Evolutionary conservation across 2,113 vertebrate genomes (phyloP).

Genomic region (Echinops telfairi): DNA sequence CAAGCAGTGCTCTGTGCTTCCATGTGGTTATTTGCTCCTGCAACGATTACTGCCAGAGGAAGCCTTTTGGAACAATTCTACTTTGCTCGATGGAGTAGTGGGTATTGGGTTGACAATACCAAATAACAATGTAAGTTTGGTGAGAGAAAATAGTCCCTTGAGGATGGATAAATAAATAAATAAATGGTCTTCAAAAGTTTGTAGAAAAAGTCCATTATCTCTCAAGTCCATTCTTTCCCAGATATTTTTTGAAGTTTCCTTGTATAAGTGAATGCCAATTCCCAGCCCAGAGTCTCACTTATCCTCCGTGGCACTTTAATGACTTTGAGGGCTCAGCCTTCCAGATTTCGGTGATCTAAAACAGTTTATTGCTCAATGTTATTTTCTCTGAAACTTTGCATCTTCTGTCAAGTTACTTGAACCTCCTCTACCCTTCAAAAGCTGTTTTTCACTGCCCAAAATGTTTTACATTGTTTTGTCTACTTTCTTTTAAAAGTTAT

Average conservation of each 20-base stretch:
- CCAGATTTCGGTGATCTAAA: not conserved
- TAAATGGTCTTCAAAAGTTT: no score
- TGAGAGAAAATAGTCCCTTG: not conserved
- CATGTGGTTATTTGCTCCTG: no score
- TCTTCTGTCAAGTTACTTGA: conserved; percentile 38
- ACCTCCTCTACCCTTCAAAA: conserved; percentile 8
- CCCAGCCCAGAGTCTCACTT: not conserved
- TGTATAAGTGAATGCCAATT: not conserved
- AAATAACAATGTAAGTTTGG: no score
- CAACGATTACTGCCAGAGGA: no score
- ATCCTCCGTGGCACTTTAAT: not conserved
- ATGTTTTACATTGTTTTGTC: conserved; percentile 52
- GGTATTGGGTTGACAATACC: no score
- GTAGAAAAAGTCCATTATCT: no score
- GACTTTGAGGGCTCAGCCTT: not conserved
- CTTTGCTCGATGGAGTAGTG: no score
- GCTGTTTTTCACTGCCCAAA: conserved; percentile 25
- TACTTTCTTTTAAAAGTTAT: conserved; percentile 43
- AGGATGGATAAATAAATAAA: not conserved
- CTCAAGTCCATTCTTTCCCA: no score
- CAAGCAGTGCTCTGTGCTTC: no score
- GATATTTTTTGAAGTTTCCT: no score
- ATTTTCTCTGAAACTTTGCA: conserved; percentile 6
- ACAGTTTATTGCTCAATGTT: not conserved
- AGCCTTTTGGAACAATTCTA: no score